Conservation (phyloP, 2,888 invertebrate genomes). For the Dorcus hopei region DNA sequence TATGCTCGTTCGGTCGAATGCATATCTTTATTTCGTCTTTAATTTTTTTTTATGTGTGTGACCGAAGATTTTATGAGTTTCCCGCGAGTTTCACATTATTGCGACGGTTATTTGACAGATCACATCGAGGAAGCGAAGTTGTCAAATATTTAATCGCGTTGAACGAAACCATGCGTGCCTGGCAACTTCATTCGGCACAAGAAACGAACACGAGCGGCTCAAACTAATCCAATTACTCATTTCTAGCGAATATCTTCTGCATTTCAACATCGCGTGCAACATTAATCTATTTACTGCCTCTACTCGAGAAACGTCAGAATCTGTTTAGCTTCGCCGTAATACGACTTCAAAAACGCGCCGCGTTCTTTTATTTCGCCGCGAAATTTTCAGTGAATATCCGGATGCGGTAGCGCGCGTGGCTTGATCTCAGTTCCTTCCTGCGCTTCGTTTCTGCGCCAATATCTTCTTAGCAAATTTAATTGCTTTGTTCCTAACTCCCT, state of each 20-base stretch:
- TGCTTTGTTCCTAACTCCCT: slow-evolving; percentile 4
- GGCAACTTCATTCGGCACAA: neutral
- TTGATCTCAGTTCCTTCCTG: neutral
- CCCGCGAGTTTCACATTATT: neutral
- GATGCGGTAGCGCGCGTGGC: neutral
- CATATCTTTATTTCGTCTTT: too few species aligned
- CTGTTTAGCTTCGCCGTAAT: slow-evolving; percentile 38
- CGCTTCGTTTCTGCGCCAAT: neutral
- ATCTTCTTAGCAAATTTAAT: slow-evolving; percentile 1
- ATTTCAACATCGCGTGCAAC: slow-evolving; percentile 40
- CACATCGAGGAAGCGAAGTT: neutral
- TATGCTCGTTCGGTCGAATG: too few species aligned
- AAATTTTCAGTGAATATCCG: neutral
- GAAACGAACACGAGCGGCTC: slow-evolving; percentile 7
- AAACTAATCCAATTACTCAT: slow-evolving; percentile 37
- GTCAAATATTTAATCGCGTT: slow-evolving; percentile 18
- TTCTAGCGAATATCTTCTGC: slow-evolving; percentile 33
- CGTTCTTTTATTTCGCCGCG: neutral
- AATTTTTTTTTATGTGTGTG: too few species aligned
- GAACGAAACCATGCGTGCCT: slow-evolving; percentile 10
- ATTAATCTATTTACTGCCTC: slow-evolving; percentile 36
- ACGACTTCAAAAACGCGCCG: slow-evolving; percentile 21
- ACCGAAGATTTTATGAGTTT: too few species aligned
- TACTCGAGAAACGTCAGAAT: slow-evolving; percentile 37
- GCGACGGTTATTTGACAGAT: neutral